Conservation (phyloP, 2,888 invertebrate genomes). For the Siphlonurus alternatus region DNA sequence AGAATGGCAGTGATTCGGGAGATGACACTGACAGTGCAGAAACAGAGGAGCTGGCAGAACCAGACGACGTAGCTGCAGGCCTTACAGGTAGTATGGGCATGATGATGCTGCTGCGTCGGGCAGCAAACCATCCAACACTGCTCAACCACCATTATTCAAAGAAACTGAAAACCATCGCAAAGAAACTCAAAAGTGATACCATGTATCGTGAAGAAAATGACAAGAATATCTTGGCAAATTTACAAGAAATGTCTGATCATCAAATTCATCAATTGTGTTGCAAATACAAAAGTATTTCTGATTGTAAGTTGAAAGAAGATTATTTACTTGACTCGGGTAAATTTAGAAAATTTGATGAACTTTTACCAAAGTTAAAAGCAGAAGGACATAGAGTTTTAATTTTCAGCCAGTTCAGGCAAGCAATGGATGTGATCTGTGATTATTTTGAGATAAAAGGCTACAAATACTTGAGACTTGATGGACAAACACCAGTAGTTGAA, state of each 20-base stretch:
- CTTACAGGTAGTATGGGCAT: slow-evolving; percentile 42
- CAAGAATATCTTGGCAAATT: slow-evolving; percentile 69
- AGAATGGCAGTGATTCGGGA: slow-evolving; percentile 12
- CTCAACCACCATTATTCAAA: slow-evolving; percentile 57
- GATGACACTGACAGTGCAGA: not conserved
- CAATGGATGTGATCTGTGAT: slow-evolving; percentile 82
- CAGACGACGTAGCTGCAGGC: not conserved
- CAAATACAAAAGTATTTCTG: slow-evolving; percentile 37
- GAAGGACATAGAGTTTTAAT: slow-evolving; percentile 71
- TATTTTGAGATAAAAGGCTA: slow-evolving; percentile 60
- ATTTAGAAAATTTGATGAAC: slow-evolving; percentile 57
- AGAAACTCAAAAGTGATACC: slow-evolving; percentile 44
- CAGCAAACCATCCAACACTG: slow-evolving; percentile 86
- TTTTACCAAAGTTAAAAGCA: slow-evolving; percentile 54
- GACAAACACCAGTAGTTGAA: slow-evolving; percentile 69
- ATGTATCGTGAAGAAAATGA: slow-evolving; percentile 58
- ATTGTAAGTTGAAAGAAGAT: slow-evolving; percentile 39
- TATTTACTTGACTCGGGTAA: slow-evolving; percentile 75
- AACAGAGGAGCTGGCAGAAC: not conserved
- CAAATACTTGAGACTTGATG: slow-evolving; percentile 71
- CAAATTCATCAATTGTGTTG: slow-evolving; percentile 68
- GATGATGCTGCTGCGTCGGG: slow-evolving; percentile 86
- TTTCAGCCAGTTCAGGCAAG: slow-evolving; percentile 93
- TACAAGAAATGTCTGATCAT: slow-evolving; percentile 79
- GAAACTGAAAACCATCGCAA: slow-evolving; percentile 46